Evolutionary conservation across 2,113 vertebrate species (phyloP).

Genomic region (Paratilapia polleni): DNA sequence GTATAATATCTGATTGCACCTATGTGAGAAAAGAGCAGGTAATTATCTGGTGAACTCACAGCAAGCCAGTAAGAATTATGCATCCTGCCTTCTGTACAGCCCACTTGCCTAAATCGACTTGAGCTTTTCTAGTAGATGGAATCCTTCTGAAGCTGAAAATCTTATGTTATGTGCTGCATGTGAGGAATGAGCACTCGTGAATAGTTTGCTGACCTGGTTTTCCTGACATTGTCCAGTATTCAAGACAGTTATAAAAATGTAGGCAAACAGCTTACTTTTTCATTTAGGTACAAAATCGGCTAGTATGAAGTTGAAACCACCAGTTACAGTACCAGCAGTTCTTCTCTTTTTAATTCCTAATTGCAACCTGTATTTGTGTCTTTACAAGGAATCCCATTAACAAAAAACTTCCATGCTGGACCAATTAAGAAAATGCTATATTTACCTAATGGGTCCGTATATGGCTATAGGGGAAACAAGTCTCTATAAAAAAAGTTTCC

Average conservation of each 20-base stretch:
- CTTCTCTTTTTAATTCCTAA: conserved; percentile 10
- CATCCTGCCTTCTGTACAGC: neutral
- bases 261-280: neutral
- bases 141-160: neutral
- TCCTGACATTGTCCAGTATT: neutral
- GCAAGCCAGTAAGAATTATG: neutral
- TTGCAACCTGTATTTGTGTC: conserved; percentile 30
- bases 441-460: conserved; percentile 58
- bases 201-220: neutral
- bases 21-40: neutral
- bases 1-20: neutral
- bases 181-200: neutral
- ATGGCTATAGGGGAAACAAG: conserved; percentile 62
- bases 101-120: neutral
- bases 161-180: neutral
- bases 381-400: conserved; percentile 61
- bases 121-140: neutral
- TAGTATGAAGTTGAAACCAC: neutral
- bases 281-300: neutral
- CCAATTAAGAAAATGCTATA: conserved; percentile 68
- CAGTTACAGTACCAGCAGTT: neutral
- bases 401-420: conserved; percentile 57
- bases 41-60: neutral
- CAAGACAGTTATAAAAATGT: neutral
- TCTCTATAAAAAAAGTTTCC: conserved; percentile 70